phyloP scores from a whole-genome alignment of 64 coral and sea anemone species.

The Actinia equina region DNA sequence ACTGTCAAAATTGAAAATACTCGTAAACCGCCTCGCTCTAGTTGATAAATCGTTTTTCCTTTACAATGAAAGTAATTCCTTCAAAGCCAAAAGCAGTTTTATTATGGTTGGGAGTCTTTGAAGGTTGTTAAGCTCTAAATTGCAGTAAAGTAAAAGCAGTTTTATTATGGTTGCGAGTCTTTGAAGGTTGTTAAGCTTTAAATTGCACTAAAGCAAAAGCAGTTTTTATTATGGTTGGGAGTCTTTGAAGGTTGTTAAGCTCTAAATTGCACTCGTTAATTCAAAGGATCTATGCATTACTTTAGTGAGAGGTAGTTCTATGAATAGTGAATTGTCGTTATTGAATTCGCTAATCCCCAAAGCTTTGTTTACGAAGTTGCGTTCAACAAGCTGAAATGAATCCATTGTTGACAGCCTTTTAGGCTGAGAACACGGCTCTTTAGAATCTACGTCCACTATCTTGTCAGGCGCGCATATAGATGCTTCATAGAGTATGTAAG shows the following conservation, averaged over 20 bases:
- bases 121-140: slow-evolving; percentile 1
- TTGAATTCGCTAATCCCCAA: slow-evolving; percentile 23
- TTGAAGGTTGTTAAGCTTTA: background rate
- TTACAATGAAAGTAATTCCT: slow-evolving; percentile 10
- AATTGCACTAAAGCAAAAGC: no score
- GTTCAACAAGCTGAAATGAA: slow-evolving; percentile 10
- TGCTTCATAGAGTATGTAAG: background rate
- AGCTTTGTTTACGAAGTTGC: slow-evolving; percentile 17
- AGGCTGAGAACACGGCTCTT: background rate
- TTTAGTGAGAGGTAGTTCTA: background rate
- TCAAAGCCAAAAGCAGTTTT: background rate
- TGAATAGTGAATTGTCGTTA: background rate
- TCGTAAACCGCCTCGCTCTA: background rate
- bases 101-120: background rate
- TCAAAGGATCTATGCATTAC: background rate
- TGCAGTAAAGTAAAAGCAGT: no score
- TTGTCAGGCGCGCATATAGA: background rate
- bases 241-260: background rate
- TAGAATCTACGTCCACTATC: background rate
- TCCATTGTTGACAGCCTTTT: slow-evolving; percentile 27
- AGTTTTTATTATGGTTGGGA: slow-evolving; percentile 6
- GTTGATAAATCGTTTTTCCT: background rate
- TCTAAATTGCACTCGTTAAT: background rate
- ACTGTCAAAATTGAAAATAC: background rate
- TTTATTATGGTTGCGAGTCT: background rate